These are phyloP conservation scores for Brachionus angularis DNA, from an alignment of 1,140 invertebrate genomes.

Conservation along the genomic window DNA sequence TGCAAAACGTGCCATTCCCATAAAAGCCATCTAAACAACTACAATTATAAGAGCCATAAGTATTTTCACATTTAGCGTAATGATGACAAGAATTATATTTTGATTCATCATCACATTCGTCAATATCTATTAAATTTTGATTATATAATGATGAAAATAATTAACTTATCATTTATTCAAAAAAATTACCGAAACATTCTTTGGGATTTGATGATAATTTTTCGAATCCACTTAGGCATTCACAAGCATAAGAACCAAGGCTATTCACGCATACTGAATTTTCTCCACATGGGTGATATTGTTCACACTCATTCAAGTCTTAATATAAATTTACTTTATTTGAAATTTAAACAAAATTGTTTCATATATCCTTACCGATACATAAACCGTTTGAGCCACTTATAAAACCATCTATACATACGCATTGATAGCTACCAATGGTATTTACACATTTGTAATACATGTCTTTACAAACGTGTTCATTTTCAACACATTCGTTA, in stretches of 20 bases:
- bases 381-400: background rate
- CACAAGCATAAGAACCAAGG: slow-evolving; percentile 26
- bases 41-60: slow-evolving; percentile 41
- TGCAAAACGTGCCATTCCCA: slow-evolving; percentile 26
- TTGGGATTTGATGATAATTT: background rate
- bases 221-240: slow-evolving; percentile 37
- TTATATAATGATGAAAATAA: no score
- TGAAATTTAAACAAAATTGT: no score
- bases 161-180: no score
- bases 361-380: background rate
- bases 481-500: slow-evolving; percentile 9
- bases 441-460: slow-evolving; percentile 11
- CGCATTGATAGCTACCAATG: slow-evolving; percentile 24
- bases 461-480: slow-evolving; percentile 5
- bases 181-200: slow-evolving; percentile 11
- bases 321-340: no score
- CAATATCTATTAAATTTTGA: slow-evolving; percentile 38
- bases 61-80: slow-evolving; percentile 36
- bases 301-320: slow-evolving; percentile 40
- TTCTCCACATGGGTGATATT: slow-evolving; percentile 29
- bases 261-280: slow-evolving; percentile 39
- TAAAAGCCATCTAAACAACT: slow-evolving; percentile 15
- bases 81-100: slow-evolving; percentile 13
- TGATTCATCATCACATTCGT: slow-evolving; percentile 24
- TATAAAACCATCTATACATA: slow-evolving; percentile 22